phyloP scores from a whole-genome alignment of 2,888 invertebrate species.

The Microctonus brassicae region DNA sequence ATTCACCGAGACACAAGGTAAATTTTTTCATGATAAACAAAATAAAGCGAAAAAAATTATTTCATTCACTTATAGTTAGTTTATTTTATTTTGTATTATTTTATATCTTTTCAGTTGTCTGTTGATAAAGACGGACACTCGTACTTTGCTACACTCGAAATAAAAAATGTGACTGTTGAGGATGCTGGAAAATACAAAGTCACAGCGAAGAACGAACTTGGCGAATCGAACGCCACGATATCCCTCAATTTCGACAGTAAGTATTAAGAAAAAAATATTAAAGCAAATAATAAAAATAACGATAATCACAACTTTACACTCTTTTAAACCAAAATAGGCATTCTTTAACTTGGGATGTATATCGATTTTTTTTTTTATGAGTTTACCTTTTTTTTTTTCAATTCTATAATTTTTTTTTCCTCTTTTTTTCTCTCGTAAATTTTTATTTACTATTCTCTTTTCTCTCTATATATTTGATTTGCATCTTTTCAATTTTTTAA shows the following conservation, averaged over 20 bases:
- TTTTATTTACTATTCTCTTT: constrained; percentile 7
- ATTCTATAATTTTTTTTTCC: constrained; percentile 38
- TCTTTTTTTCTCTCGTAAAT: not conserved
- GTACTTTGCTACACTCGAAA: constrained; percentile 93
- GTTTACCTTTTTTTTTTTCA: constrained; percentile 45
- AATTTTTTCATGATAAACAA: not conserved
- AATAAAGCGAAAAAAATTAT: too few relatives aligned
- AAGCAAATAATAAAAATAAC: constrained; percentile 24
- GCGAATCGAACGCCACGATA: constrained; percentile 97
- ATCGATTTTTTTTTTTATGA: constrained; percentile 57
- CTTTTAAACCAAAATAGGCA: constrained; percentile 22
- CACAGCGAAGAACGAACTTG: constrained; percentile 96
- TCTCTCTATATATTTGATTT: constrained; percentile 18
- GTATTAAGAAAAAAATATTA: constrained; percentile 68
- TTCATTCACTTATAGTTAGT: constrained; percentile 37
- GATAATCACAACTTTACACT: constrained; percentile 35
- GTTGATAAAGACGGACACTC: constrained; percentile 93
- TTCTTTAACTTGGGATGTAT: constrained; percentile 63
- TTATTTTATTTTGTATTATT: too few relatives aligned
- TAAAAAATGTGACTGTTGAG: constrained; percentile 94
- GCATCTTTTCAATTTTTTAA: not conserved
- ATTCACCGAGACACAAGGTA: constrained; percentile 89
- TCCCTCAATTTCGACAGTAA: constrained; percentile 99
- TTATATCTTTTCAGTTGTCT: too few relatives aligned
- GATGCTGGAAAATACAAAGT: constrained; percentile 98